phyloP scores from a whole-genome alignment of 2,888 invertebrate species.

The Entomobrya proxima region DNA sequence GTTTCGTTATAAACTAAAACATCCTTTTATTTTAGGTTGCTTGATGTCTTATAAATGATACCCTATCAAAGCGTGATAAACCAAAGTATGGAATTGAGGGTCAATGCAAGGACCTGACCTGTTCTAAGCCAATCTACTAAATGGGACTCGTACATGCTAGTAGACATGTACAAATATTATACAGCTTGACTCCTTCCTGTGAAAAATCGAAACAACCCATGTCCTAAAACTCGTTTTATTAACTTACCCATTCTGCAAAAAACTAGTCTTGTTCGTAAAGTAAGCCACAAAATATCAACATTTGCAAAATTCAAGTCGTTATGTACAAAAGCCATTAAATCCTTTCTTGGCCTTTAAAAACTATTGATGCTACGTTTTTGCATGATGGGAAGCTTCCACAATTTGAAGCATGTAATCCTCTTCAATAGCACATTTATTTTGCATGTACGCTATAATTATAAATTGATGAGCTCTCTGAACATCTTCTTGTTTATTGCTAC shows the following conservation, averaged over 20 bases:
- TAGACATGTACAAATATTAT: neutral
- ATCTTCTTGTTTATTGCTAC: neutral
- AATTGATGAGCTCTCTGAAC: neutral
- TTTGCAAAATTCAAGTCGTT: neutral
- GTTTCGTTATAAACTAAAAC: too few relatives aligned
- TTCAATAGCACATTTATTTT: neutral
- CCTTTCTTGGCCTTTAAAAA: neutral
- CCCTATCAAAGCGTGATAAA: neutral
- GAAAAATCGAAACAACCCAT: neutral
- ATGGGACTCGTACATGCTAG: neutral
- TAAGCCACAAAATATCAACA: conserved; percentile 24
- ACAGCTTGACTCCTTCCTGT: neutral
- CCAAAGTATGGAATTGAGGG: conserved; percentile 5
- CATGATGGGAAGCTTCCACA: conserved; percentile 33
- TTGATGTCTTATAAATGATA: too few relatives aligned
- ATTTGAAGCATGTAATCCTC: conserved; percentile 31
- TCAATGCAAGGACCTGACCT: conserved; percentile 20
- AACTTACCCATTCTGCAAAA: too few relatives aligned
- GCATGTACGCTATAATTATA: conserved; percentile 24
- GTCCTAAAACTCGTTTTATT: too few relatives aligned
- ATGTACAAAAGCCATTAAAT: too few relatives aligned
- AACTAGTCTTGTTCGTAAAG: neutral
- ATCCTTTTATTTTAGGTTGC: too few relatives aligned
- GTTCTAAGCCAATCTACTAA: neutral
- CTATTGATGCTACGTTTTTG: neutral